Conservation (phyloP, 2,113 vertebrate genomes). For the Turdus rufiventris region DNA sequence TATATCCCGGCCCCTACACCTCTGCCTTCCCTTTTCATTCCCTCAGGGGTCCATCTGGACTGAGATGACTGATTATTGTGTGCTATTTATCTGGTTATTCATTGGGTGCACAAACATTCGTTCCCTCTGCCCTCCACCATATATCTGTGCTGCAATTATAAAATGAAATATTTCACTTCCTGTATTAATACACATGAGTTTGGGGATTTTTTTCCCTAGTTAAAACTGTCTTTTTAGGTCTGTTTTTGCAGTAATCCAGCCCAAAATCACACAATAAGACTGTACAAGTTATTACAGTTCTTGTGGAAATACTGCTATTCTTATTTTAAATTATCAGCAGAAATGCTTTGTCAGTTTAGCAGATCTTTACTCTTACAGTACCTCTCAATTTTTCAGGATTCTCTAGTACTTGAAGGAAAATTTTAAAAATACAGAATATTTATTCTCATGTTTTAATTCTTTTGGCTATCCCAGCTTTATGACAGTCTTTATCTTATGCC, state of each 20-base stretch:
- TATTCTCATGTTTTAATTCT: background rate
- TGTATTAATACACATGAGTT: fast-evolving
- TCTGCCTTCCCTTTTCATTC: background rate
- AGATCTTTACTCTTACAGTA: background rate
- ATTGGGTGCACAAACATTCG: background rate
- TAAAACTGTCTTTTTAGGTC: background rate
- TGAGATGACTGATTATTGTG: background rate
- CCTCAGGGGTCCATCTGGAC: background rate
- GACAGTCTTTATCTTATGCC: background rate
- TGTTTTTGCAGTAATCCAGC: background rate
- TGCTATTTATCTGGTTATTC: background rate
- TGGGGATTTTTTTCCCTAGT: fast-evolving
- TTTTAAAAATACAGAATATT: background rate
- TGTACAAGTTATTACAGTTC: background rate
- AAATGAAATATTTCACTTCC: background rate
- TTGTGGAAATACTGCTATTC: background rate
- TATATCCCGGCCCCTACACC: background rate
- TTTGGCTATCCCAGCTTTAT: background rate
- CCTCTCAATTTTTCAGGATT: background rate
- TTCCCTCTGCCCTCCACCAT: fast-evolving
- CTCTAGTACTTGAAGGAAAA: background rate
- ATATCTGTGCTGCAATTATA: background rate
- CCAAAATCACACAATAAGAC: background rate
- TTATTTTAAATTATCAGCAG: background rate
- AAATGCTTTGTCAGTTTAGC: background rate